A percentile compares a stretch with the other conserved stretches of the same genome.
These are phyloP conservation scores for Dendrolimus pini DNA, from an alignment of 2,888 invertebrate genomes.

Conservation along the genomic window DNA sequence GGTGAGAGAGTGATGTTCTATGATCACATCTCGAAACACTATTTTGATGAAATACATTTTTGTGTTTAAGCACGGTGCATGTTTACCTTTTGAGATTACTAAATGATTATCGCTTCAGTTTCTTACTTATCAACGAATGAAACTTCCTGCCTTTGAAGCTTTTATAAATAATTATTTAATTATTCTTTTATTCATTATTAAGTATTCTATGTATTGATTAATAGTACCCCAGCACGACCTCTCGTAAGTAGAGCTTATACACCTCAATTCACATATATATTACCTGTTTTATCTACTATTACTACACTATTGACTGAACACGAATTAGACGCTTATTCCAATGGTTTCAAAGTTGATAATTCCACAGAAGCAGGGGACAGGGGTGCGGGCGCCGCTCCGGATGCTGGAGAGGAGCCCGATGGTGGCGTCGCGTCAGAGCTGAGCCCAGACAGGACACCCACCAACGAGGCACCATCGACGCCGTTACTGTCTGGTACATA, in stretches of 20 bases:
- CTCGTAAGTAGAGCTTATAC: slow-evolving; percentile 24
- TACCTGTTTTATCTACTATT: neutral
- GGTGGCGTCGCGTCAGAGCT: slow-evolving; percentile 65
- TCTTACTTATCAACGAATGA: too few relatives aligned
- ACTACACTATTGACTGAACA: slow-evolving; percentile 6
- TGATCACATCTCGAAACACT: slow-evolving; percentile 10
- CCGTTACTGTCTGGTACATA: slow-evolving; percentile 66
- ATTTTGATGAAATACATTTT: slow-evolving; percentile 6
- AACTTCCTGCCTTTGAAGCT: neutral
- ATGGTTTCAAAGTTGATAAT: slow-evolving; percentile 11
- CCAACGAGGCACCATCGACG: slow-evolving; percentile 71
- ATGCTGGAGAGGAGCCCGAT: slow-evolving; percentile 49
- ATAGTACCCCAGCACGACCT: slow-evolving; percentile 21
- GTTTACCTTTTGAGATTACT: slow-evolving; percentile 20
- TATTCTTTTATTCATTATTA: neutral
- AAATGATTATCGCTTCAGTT: slow-evolving; percentile 6
- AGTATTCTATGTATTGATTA: slow-evolving; percentile 6
- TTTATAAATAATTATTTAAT: slow-evolving; percentile 1
- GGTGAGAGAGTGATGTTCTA: slow-evolving; percentile 38
- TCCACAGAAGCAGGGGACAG: slow-evolving; percentile 64
- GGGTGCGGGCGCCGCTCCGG: slow-evolving; percentile 62
- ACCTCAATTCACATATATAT: slow-evolving; percentile 11
- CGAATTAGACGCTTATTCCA: neutral
- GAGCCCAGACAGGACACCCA: slow-evolving; percentile 72
- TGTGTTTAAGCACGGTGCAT: slow-evolving; percentile 42